phyloP scores from a whole-genome alignment of 2,113 vertebrate genomes.

The Seriola aureovittata region DNA sequence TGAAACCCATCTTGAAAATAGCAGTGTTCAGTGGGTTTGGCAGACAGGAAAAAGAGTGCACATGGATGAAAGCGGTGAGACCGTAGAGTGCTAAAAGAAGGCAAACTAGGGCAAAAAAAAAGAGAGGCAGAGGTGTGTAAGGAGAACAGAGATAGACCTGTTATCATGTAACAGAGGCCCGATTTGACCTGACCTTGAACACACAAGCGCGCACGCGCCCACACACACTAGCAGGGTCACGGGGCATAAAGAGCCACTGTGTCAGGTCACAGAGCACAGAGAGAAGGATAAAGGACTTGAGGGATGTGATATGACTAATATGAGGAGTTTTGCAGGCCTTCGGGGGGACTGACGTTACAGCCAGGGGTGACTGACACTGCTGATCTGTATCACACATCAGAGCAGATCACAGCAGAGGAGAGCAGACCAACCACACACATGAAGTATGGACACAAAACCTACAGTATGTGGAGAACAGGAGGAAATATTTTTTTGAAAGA shows the following conservation, averaged over 20 bases:
- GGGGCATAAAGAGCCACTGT: constrained; percentile 81
- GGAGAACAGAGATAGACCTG: constrained; percentile 75
- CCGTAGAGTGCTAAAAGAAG: constrained; percentile 46
- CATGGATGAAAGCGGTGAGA: constrained; percentile 19
- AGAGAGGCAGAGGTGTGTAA: constrained; percentile 61
- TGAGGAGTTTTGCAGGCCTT: constrained; percentile 77
- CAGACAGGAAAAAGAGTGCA: neutral
- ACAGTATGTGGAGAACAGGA: neutral
- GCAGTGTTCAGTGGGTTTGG: neutral
- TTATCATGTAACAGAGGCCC: constrained; percentile 76
- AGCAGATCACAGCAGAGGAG: constrained; percentile 72
- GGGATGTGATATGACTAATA: constrained; percentile 84
- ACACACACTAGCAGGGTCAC: constrained; percentile 68
- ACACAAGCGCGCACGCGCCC: constrained; percentile 31
- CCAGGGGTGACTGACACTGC: constrained; percentile 83
- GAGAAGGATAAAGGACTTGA: constrained; percentile 80
- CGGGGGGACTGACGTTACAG: constrained; percentile 73
- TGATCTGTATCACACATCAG: constrained; percentile 84
- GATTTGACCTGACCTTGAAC: constrained; percentile 80
- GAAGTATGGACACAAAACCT: constrained; percentile 51
- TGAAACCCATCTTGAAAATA: neutral
- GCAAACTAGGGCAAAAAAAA: constrained; percentile 21
- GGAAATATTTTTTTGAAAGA: neutral
- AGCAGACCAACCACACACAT: constrained; percentile 60
- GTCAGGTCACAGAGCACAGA: constrained; percentile 82